Evolutionary conservation across 2,797 vertebrate genomes (phyloP).

Genomic region (Chaetodon trifasciatus): DNA sequence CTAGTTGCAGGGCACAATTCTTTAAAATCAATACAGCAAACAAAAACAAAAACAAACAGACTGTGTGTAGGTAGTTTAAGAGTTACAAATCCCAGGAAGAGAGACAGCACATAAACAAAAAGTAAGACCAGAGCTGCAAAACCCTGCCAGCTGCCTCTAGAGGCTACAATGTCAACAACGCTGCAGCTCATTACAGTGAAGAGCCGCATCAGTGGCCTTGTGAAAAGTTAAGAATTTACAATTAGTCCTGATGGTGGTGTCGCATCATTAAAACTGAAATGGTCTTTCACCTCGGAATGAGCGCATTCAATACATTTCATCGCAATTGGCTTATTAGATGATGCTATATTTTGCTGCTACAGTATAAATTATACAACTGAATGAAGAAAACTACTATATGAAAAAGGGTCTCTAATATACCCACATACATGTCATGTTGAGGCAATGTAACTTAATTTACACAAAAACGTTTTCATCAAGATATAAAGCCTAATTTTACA

Average conservation of each 20-base stretch:
- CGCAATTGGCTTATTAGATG: not conserved
- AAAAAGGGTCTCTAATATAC: not conserved
- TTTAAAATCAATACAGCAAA: constrained; percentile 35
- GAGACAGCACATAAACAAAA: not conserved
- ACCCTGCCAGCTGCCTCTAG: not conserved
- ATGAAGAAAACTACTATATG: too few relatives aligned
- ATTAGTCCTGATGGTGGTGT: not conserved
- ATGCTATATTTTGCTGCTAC: not conserved
- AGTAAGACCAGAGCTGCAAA: not conserved
- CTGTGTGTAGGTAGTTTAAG: constrained; percentile 2
- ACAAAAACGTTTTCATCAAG: not conserved
- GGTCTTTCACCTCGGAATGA: not conserved
- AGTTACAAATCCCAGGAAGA: not conserved
- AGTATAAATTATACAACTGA: too few relatives aligned
- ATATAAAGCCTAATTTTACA: not conserved
- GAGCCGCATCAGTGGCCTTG: not conserved
- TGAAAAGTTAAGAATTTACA: not conserved
- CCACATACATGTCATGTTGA: not conserved
- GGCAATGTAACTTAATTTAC: not conserved
- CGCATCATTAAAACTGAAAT: not conserved
- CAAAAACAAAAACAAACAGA: constrained; percentile 5
- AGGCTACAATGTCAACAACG: not conserved
- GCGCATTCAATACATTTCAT: not conserved
- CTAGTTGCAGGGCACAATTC: constrained; percentile 4
- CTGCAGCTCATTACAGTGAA: not conserved